Percentiles rank a stretch among this genome's conserved stretches.
Evolutionary conservation across 2,797 vertebrate genomes (phyloP).

Genomic region (Gephyroberyx darwinii): DNA sequence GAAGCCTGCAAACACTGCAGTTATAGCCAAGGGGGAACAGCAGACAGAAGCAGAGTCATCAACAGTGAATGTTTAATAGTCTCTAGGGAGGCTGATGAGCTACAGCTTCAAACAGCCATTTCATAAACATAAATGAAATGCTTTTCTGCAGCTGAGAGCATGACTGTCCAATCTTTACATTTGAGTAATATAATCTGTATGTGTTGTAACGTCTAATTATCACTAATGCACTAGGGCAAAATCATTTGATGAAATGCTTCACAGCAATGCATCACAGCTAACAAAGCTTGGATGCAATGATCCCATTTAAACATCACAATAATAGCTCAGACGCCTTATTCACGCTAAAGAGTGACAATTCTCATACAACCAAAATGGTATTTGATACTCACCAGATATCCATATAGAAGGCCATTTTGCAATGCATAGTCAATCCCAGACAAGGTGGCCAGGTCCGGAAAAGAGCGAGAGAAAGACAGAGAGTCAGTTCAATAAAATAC

Average conservation of each 20-base stretch:
- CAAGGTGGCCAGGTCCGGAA: conserved; percentile 12
- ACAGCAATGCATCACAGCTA: background rate
- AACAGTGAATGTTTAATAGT: conserved; percentile 32
- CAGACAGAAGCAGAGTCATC: conserved; percentile 2
- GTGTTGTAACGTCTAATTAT: background rate
- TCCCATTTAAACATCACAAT: background rate
- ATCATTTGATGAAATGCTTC: background rate
- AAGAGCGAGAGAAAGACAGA: conserved; percentile 14
- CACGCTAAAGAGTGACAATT: background rate
- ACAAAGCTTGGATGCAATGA: background rate
- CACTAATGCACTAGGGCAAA: too few relatives aligned
- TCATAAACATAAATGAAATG: conserved; percentile 36
- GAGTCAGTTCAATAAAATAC: conserved; percentile 15
- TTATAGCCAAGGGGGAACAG: background rate
- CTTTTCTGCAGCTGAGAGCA: conserved; percentile 4
- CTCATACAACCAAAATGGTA: background rate
- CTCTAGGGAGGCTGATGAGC: conserved; percentile 15
- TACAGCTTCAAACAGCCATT: conserved; percentile 13
- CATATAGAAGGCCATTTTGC: conserved; percentile 25
- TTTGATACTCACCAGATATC: conserved; percentile 65
- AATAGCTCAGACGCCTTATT: background rate
- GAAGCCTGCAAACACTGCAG: background rate
- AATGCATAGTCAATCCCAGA: conserved; percentile 23
- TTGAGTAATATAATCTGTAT: background rate
- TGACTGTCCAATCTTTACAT: background rate